Conservation (phyloP, 2,797 vertebrate genomes). For the Microhierax caerulescens region DNA sequence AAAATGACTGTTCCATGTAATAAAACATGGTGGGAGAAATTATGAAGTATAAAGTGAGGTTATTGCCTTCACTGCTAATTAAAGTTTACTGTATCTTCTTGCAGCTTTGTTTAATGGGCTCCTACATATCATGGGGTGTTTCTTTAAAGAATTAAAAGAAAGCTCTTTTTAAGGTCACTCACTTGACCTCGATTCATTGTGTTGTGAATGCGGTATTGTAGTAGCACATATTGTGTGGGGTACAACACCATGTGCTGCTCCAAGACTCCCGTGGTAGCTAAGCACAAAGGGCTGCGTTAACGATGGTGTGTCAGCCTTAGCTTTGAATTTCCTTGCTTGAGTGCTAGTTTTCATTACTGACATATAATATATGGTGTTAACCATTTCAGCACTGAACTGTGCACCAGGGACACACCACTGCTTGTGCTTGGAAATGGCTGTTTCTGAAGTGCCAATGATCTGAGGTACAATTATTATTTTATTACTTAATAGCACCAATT, state of each 20-base stretch:
- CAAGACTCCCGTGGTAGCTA: conserved; percentile 63
- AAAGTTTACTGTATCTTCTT: conserved; percentile 72
- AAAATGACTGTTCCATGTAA: conserved; percentile 69
- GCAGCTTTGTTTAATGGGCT: conserved; percentile 70
- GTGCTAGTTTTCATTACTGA: conserved; percentile 68
- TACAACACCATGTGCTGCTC: conserved; percentile 71
- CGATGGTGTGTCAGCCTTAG: conserved; percentile 63
- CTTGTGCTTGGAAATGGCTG: not conserved
- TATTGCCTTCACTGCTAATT: conserved; percentile 72
- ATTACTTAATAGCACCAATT: conserved; percentile 47
- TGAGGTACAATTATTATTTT: conserved; percentile 36
- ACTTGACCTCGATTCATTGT: conserved; percentile 69
- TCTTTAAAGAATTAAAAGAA: conserved; percentile 72
- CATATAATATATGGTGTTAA: conserved; percentile 49
- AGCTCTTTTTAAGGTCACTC: conserved; percentile 70
- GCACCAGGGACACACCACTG: not conserved
- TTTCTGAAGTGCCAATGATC: conserved; percentile 7
- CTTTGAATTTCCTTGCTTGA: conserved; percentile 69
- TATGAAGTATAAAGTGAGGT: conserved; percentile 69
- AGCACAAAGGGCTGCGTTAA: conserved; percentile 69
- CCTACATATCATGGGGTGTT: conserved; percentile 60
- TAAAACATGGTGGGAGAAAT: conserved; percentile 70
- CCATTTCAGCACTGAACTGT: conserved; percentile 22
- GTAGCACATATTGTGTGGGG: conserved; percentile 69
- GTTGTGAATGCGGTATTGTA: conserved; percentile 66